Evolutionary conservation across 1,140 invertebrate genomes (phyloP).

Genomic region (Tribolium madens): DNA sequence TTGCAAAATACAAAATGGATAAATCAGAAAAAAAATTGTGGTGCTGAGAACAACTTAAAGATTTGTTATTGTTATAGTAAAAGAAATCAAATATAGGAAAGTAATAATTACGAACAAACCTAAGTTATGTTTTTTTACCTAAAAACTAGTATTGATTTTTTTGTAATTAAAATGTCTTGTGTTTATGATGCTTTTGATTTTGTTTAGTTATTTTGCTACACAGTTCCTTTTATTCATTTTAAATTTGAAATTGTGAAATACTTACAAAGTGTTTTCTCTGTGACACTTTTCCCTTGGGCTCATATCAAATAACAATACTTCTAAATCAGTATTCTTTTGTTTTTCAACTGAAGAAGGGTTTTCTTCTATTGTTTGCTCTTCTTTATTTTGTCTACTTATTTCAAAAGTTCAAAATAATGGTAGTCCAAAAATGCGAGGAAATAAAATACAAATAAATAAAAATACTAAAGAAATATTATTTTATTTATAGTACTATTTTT

Average conservation of each 20-base stretch:
- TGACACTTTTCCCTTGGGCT: conserved; percentile 42
- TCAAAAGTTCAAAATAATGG: not conserved
- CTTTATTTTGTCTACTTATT: conserved; percentile 17
- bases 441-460: not conserved
- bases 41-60: not conserved
- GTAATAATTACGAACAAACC: too few relatives aligned
- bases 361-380: not conserved
- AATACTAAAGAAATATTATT: not conserved
- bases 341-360: not conserved
- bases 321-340: conserved; percentile 42
- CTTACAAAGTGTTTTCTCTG: conserved; percentile 53
- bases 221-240: conserved; percentile 14
- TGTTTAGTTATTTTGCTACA: not conserved
- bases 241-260: conserved; percentile 8
- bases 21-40: not conserved
- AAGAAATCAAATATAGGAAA: too few relatives aligned
- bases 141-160: too few relatives aligned
- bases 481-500: too few relatives aligned
- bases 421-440: not conserved
- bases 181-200: too few relatives aligned
- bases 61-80: too few relatives aligned
- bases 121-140: not conserved
- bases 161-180: not conserved
- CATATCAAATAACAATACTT: conserved; percentile 52
- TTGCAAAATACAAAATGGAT: conserved; percentile 8